Conservation (phyloP, 64 coral and sea anemone species). For the Montipora capricornis region DNA sequence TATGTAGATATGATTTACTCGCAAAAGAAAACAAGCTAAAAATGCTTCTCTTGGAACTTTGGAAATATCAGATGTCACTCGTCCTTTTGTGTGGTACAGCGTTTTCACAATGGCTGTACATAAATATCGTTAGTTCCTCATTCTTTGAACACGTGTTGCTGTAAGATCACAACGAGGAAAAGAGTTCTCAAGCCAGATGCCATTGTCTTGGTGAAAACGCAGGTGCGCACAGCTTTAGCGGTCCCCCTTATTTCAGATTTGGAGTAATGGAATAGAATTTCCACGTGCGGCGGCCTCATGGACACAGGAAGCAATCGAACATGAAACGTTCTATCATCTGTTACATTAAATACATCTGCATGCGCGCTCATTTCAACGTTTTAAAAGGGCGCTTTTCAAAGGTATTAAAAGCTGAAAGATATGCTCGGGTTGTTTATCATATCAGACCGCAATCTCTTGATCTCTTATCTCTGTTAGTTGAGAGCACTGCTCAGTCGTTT, state of each 20-base stretch:
- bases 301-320: constrained; percentile 23
- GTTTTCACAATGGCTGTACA: constrained; percentile 26
- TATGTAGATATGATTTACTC: constrained; percentile 32
- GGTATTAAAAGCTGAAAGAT: neutral
- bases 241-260: neutral
- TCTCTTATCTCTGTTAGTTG: constrained; percentile 35
- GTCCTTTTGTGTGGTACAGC: constrained; percentile 17
- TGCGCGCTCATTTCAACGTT: constrained; percentile 34
- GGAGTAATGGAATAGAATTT: neutral
- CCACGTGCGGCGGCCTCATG: neutral
- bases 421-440: constrained; percentile 15
- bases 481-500: constrained; percentile 15
- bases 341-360: constrained; percentile 17
- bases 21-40: constrained; percentile 48
- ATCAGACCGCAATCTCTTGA: constrained; percentile 42
- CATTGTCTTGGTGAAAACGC: neutral
- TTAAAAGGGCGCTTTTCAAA: constrained; percentile 29
- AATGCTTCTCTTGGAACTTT: neutral
- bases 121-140: constrained; percentile 11
- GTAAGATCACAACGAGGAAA: neutral
- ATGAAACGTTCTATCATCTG: constrained; percentile 10
- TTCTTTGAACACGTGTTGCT: constrained; percentile 59
- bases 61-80: constrained; percentile 45
- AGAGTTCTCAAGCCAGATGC: neutral
- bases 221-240: neutral